Base-by-base conservation (phyloP, 35 echinoderm and acorn worm genomes). In the Chiridota heheva region DNA sequence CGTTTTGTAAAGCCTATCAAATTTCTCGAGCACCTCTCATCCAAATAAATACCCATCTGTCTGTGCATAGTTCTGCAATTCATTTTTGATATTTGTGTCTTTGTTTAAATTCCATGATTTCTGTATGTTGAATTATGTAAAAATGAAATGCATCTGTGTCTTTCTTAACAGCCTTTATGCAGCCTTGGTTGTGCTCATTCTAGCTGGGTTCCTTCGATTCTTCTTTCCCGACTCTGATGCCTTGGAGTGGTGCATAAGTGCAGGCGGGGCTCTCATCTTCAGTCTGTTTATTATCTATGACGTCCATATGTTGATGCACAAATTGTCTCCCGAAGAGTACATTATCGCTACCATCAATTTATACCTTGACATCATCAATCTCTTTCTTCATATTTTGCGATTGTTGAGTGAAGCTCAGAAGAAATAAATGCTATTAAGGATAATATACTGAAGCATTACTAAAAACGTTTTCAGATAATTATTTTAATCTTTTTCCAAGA, bases 241-340 rank as follows among this genome's bases (percentile, higher is more conserved):
- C 22, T 42, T 98, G 55, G 89, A 98, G 74, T 81, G 91, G 55
- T 34, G 86, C 62, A 44, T 91, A 4, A 72, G 89, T 47, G 58
- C 92, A 17, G 84, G 84, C 40, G 95, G 95, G 4, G 95, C 95
- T 28, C 40, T 91, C 44, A 24, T 98, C 45, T 98, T 98, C 81
- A 88, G 89, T 31, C 73, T 78, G 15, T 98, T 98, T 76, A 84
- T 98, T 58, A 83, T 98, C 46, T 98, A 84, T 60, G 95, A 98
- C 72, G 84, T 87, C 44, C 84, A 91, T 58, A 72, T 98, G 51
- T 60, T 98, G 36, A 98, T 98, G 95, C 95, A 98, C 51, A 98
- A 98, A 62, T 40, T 98, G 4, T 98, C 95, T 1, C 89, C 95
- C 15, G 95, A 98, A 44, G 95, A 98, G 47, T 98, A 98, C 76